Evolutionary conservation across 2,113 vertebrate species (phyloP).

Genomic region (Elaphurus davidianus): DNA sequence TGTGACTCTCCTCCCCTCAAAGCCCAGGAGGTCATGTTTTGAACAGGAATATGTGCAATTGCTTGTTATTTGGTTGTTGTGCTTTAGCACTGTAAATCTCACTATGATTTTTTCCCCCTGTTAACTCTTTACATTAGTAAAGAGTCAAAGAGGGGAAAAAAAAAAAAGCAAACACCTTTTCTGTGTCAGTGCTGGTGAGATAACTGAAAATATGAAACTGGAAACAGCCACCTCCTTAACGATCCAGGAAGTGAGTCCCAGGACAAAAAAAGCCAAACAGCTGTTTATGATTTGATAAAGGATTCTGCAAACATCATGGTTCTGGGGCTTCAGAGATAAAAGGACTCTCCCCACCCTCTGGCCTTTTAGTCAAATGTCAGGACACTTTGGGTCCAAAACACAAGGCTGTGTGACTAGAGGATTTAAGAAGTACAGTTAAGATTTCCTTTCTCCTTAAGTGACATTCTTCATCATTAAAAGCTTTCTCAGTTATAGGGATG

Average conservation of each 20-base stretch:
- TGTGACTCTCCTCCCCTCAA: neutral
- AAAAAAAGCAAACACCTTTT: neutral
- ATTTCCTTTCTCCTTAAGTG: neutral
- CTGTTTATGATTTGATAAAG: neutral
- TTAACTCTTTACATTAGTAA: neutral
- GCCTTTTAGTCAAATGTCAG: neutral
- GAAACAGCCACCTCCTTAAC: neutral
- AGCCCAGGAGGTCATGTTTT: neutral
- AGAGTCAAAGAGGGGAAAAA: neutral
- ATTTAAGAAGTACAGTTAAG: neutral
- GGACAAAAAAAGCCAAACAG: neutral
- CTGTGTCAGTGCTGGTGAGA: neutral
- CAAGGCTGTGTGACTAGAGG: neutral
- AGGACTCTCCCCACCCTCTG: neutral
- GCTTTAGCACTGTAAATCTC: neutral
- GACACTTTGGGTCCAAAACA: neutral
- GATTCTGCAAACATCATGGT: neutral
- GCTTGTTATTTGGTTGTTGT: neutral
- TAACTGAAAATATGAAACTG: neutral
- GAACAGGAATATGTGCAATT: neutral
- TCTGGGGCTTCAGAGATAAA: neutral
- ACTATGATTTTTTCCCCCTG: neutral
- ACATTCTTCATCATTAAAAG: neutral
- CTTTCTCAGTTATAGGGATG: neutral
- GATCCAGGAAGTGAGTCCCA: neutral